Evolutionary conservation across 2,797 vertebrate genomes (phyloP).

Genomic region (Brachyrhaphis roseni): DNA sequence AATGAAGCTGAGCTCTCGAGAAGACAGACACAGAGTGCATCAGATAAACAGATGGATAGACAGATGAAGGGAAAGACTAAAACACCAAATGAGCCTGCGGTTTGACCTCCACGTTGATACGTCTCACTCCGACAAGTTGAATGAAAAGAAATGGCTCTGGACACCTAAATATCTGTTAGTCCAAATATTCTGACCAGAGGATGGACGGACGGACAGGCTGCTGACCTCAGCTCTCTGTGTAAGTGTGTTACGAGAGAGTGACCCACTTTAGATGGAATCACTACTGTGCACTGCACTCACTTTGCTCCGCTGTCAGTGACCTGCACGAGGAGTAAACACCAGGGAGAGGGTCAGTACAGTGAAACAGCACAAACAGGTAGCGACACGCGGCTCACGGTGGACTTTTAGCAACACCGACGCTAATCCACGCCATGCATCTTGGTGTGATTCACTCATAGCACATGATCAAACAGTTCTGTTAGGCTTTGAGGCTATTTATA

Average conservation of each 20-base stretch:
- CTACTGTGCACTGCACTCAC: constrained; percentile 19
- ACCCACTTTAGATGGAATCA: constrained; percentile 63
- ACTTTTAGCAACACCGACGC: background rate
- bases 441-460: constrained; percentile 34
- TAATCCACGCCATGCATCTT: constrained; percentile 15
- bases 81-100: constrained; percentile 28
- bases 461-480: constrained; percentile 50
- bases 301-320: constrained; percentile 43
- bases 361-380: constrained; percentile 15
- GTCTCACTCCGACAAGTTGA: constrained; percentile 24
- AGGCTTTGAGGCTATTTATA: constrained; percentile 62
- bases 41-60: constrained; percentile 48
- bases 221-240: constrained; percentile 29
- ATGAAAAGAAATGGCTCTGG: constrained; percentile 17
- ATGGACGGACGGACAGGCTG: constrained; percentile 22
- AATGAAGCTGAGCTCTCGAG: constrained; percentile 31
- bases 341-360: constrained; percentile 9
- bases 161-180: constrained; percentile 32
- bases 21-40: constrained; percentile 26
- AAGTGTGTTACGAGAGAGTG: constrained; percentile 51
- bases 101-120: constrained; percentile 32
- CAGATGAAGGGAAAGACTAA: constrained; percentile 33
- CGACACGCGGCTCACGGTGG: background rate
- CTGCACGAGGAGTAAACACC: constrained; percentile 41
- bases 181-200: constrained; percentile 30